phyloP scores from a whole-genome alignment of 1,140 invertebrate genomes.

The Drosophila insularis region DNA sequence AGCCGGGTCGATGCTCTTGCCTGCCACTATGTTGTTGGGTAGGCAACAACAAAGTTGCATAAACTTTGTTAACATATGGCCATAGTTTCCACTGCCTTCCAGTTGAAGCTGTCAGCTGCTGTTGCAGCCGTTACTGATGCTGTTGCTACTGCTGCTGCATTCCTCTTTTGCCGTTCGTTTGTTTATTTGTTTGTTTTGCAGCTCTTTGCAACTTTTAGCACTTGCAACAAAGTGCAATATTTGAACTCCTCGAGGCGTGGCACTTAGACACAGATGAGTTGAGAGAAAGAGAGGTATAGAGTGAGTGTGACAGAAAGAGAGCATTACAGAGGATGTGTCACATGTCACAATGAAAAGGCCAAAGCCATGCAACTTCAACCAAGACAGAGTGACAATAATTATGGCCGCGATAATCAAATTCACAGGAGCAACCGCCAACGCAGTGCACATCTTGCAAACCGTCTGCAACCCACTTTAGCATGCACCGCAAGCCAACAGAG shows the following conservation, averaged over 20 bases:
- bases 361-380: slow-evolving; percentile 39
- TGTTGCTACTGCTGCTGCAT: slow-evolving; percentile 41
- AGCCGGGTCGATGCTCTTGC: slow-evolving; percentile 3
- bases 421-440: slow-evolving; percentile 29
- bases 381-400: slow-evolving; percentile 68
- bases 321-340: slow-evolving; percentile 18
- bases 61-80: slow-evolving; percentile 74
- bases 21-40: slow-evolving; percentile 9
- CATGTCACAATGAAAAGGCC: slow-evolving; percentile 50
- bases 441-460: slow-evolving; percentile 14
- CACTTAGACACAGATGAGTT: slow-evolving; percentile 1
- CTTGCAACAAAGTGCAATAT: slow-evolving; percentile 69
- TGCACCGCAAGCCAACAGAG: slow-evolving; percentile 54
- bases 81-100: slow-evolving; percentile 24
- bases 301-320: not conserved
- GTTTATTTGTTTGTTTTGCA: slow-evolving; percentile 58
- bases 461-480: slow-evolving; percentile 66
- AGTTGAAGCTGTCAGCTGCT: slow-evolving; percentile 38
- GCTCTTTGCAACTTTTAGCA: slow-evolving; percentile 59
- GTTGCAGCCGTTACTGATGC: slow-evolving; percentile 39
- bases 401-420: slow-evolving; percentile 73
- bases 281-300: not conserved
- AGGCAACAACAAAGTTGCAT: slow-evolving; percentile 60
- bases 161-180: slow-evolving; percentile 39
- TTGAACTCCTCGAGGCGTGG: slow-evolving; percentile 23